Base-by-base conservation (phyloP, 2,888 invertebrate genomes). In the Cephalotes varians region DNA sequence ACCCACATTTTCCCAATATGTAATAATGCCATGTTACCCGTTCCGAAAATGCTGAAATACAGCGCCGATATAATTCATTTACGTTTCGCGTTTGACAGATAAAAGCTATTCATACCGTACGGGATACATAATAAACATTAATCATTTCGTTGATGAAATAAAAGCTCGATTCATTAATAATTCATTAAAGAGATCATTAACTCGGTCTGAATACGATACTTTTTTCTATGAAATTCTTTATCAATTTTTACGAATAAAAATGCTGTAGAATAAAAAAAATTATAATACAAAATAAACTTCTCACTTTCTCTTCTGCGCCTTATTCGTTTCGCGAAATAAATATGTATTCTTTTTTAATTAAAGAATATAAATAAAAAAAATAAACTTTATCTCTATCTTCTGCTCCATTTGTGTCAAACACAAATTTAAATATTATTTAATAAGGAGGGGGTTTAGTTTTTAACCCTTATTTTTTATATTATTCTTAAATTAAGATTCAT, bases 61-160 rank as follows among this genome's bases (percentile, higher is more conserved):
- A 79, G 31, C 25, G 71, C 18, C 12, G 18, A 56, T 56, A 9
- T 56, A 71, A 79, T 79, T 77, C 54, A 69, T 44, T 77, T 71
- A 69, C 18, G 77, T 77, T 71, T 77, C 71, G 56, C 34, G 56
- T 79, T 79, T 79, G 77, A 79, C 77, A 71, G 72, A 56, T 71
- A 56, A 79, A 79, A 71, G 72, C 72, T 79, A 79, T 71, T 34
- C 44, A 71, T 56, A 25, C 34, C 72, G 34, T 56, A 18, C 18
- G 21, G 21, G 21, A 25, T 9, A 7, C 56, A 79, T 79, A 79
- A 79, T 79, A 79, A 71, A 79, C 71, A 71, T 71, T 79, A 79
- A 79, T 79, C 77, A 79, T 79, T 34, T 71, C 12, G 18, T 56
- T 79, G 44, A 71, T 71, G 25, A 2, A 79, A 25, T 47, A n/a